phyloP scores from a whole-genome alignment of 2,113 vertebrate genomes.

The Phodopus roborovskii region DNA sequence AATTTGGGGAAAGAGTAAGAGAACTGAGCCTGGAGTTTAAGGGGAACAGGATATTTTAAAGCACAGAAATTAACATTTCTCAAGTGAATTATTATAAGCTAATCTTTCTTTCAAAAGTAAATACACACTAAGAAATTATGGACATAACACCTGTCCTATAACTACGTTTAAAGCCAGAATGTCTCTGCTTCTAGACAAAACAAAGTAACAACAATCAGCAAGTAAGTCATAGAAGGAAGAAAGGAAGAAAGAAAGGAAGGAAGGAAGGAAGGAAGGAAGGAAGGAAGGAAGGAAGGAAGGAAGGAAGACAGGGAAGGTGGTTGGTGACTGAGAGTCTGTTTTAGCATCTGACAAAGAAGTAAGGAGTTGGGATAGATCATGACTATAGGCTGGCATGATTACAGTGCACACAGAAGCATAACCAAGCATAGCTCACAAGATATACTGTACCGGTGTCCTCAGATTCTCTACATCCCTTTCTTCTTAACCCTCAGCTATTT shows the following conservation, averaged over 20 bases:
- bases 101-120: neutral
- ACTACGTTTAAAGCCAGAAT: neutral
- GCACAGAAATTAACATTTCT: neutral
- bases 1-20: neutral
- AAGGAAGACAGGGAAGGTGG: neutral
- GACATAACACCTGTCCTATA: neutral
- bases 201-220: neutral
- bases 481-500: neutral
- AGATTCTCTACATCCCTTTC: neutral
- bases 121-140: neutral
- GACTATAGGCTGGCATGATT: neutral
- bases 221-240: neutral
- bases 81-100: neutral
- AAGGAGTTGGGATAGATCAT: too few species aligned
- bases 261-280: too few species aligned
- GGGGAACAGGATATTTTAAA: neutral
- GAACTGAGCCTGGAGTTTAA: neutral
- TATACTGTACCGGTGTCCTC: neutral
- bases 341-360: neutral
- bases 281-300: too few species aligned
- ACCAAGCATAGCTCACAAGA: accelerated
- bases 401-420: too few species aligned
- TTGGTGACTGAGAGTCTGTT: neutral
- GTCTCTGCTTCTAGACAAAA: neutral
- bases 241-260: neutral